Conservation (phyloP, 2,888 invertebrate genomes). For the Thecocarcelia acutangulata region DNA sequence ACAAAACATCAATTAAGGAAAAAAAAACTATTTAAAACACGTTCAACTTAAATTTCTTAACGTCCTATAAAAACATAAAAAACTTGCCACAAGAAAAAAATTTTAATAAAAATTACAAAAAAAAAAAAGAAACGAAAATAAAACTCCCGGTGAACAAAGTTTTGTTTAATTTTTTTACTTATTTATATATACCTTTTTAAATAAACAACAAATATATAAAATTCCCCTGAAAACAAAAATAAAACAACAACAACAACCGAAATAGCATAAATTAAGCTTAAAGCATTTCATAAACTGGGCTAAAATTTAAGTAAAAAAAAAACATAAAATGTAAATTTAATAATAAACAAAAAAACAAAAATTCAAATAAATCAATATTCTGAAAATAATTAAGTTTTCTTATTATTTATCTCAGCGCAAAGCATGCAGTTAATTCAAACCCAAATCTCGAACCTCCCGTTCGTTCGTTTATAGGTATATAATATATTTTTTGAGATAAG, state of each 20-base stretch:
- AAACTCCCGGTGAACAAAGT: slow-evolving; percentile 53
- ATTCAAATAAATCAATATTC: slow-evolving; percentile 67
- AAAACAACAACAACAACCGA: slow-evolving; percentile 54
- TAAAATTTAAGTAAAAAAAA: slow-evolving; percentile 70
- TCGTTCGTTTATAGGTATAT: too few relatives aligned
- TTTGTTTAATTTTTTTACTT: slow-evolving; percentile 56
- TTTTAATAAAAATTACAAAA: slow-evolving; percentile 48
- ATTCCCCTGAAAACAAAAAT: slow-evolving; percentile 51
- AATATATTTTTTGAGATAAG: too few relatives aligned
- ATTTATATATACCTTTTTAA: slow-evolving; percentile 61
- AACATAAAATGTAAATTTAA: slow-evolving; percentile 66
- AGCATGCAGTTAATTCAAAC: neutral
- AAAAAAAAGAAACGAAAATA: slow-evolving; percentile 43
- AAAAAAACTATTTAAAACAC: slow-evolving; percentile 53
- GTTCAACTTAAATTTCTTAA: slow-evolving; percentile 67
- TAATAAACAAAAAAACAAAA: slow-evolving; percentile 60
- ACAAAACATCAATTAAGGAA: slow-evolving; percentile 55
- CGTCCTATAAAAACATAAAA: slow-evolving; percentile 59
- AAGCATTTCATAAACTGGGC: slow-evolving; percentile 72
- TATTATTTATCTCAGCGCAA: slow-evolving; percentile 18
- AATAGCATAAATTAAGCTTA: slow-evolving; percentile 71
- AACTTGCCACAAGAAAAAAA: slow-evolving; percentile 63
- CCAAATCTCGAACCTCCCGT: too few relatives aligned
- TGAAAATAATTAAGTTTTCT: slow-evolving; percentile 51
- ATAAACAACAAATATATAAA: slow-evolving; percentile 48